Base-by-base conservation (phyloP, 1,140 invertebrate species). In the Xylocopa sonorina region DNA sequence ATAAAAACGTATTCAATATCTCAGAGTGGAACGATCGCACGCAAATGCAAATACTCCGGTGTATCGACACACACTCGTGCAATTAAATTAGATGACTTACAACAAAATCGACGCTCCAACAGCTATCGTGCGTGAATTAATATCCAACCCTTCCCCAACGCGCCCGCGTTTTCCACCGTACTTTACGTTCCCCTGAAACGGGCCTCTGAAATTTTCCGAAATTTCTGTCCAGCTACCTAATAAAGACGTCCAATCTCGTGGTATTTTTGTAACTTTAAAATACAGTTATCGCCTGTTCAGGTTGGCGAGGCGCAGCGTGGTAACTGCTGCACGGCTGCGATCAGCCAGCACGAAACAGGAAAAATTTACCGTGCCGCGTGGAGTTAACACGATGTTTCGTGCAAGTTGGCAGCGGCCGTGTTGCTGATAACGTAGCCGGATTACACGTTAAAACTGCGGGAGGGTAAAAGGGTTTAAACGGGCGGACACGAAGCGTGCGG, bases 331-430 rank as follows among this genome's bases (percentile, higher is more conserved):
- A 0, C 21, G 38, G 68, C 57, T 24, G 16, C 21, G 29, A 9
- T 38, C 29, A n/a, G 43, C 21, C 29, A 5, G 55, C 66, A 50
- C 75, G 66, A 32, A 69, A 27, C n/a, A 50, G 64, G 53, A 71
- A 75, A 76, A 76, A 77, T 77, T 77, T 68, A 77, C 69, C 74
- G 64, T 18, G 16, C 32, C 10, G 16, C 38, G 41, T 48, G 9
- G 24, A 46, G 51, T 68, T 68, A 69, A 77, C 75, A 77, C 41
- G 53, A 41, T 71, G 66, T 69, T 77, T 60, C 75, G 75, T 69
- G 75, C 75, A 69, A 48, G 43, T 69, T 69, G 51, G 29, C 41
- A 58, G 24, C 64, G 32, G n/a, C 43, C 43, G 16, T 43, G 51
- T 69, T 32, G 24, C 55, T 60, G 66, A 77, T 77, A 77, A 77